These are phyloP conservation scores for Microplitis deprimator DNA, from an alignment of 2,888 invertebrate species.

Conservation along the genomic window DNA sequence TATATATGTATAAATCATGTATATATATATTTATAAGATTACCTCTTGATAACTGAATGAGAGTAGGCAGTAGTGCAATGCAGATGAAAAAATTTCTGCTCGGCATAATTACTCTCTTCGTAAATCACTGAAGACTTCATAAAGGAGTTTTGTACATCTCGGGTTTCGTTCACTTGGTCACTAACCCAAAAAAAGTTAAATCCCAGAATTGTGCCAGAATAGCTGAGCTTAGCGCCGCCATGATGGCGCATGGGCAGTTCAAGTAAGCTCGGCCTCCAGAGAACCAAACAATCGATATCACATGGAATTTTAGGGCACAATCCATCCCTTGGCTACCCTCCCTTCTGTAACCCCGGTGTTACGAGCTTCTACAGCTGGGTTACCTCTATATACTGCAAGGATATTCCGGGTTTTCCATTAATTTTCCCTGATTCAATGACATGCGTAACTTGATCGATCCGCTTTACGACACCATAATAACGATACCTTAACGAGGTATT, in stretches of 20 bases:
- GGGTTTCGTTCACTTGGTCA: not conserved
- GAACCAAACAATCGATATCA: conserved; percentile 56
- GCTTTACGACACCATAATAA: conserved; percentile 1
- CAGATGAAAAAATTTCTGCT: not conserved
- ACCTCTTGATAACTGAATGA: conserved; percentile 7
- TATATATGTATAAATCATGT: no score
- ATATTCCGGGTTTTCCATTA: conserved; percentile 9
- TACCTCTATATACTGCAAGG: not conserved
- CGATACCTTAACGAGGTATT: not conserved
- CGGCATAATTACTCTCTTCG: not conserved
- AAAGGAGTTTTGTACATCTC: not conserved
- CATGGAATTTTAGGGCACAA: conserved; percentile 51
- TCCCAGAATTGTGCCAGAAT: not conserved
- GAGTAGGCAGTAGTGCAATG: not conserved
- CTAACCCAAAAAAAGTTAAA: not conserved
- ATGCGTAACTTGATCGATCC: conserved; percentile 31
- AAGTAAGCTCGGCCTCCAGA: conserved; percentile 46
- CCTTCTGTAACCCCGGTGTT: not conserved
- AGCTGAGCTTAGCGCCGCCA: conserved; percentile 49
- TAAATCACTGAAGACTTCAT: not conserved
- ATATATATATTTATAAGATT: not conserved
- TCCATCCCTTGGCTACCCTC: conserved; percentile 26
- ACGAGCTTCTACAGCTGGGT: not conserved
- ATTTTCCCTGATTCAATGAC: conserved; percentile 13
- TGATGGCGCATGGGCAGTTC: conserved; percentile 53